phyloP scores from a whole-genome alignment of 2,113 vertebrate species.

The rat (Rattus norvegicus) region DNA sequence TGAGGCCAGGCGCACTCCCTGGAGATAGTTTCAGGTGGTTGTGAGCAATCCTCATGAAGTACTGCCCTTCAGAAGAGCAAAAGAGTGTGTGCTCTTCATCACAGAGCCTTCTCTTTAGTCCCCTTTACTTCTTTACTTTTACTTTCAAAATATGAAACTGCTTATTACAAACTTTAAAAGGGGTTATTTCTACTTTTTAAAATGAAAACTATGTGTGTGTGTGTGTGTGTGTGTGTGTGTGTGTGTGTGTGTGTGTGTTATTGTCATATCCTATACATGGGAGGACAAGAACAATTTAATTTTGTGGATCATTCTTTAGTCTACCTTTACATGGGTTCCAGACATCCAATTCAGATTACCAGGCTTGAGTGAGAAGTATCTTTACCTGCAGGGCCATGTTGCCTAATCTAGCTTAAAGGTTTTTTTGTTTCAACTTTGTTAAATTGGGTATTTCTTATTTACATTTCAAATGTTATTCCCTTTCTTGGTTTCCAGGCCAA shows the following conservation, averaged over 20 bases:
- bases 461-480: no score
- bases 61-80: background rate
- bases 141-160: background rate
- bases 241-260: background rate
- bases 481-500: no score
- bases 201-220: background rate
- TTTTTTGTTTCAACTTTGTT: no score
- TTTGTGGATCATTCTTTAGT: background rate
- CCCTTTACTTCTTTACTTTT: background rate
- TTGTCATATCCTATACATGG: background rate
- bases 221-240: background rate
- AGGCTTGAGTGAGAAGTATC: background rate
- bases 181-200: background rate
- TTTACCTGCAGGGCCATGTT: background rate
- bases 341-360: no score
- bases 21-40: background rate
- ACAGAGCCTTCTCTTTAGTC: background rate
- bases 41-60: background rate
- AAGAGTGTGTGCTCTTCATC: background rate
- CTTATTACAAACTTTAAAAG: constrained; percentile 8
- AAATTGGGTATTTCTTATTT: no score
- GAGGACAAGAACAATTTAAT: background rate
- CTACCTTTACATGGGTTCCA: background rate
- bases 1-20: background rate
- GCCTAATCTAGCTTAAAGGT: background rate